Evolutionary conservation across 2,113 vertebrate genomes (phyloP).

Genomic region (Parotia lawesii): DNA sequence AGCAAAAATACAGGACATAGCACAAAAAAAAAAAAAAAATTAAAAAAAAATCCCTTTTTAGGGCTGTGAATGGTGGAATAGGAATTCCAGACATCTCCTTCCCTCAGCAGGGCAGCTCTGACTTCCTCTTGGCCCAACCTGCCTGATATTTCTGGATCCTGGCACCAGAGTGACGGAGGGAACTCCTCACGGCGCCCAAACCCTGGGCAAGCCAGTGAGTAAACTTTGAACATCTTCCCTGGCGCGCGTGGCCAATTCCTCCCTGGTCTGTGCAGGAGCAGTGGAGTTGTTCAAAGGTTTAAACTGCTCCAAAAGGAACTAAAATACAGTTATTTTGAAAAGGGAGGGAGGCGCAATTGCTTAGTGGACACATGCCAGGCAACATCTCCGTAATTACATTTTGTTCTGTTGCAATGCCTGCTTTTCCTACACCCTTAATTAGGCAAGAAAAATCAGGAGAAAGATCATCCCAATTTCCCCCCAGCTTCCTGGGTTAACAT

Average conservation of each 20-base stretch:
- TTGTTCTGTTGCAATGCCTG: slow-evolving; percentile 48
- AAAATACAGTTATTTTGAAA: slow-evolving; percentile 2
- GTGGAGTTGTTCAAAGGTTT: neutral
- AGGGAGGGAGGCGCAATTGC: neutral
- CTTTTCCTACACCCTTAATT: slow-evolving; percentile 53
- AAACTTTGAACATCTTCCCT: slow-evolving; percentile 28
- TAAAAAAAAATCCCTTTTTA: slow-evolving; percentile 9
- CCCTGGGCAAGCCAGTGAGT: neutral
- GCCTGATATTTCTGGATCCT: slow-evolving; percentile 39
- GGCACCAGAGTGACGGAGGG: slow-evolving; percentile 12
- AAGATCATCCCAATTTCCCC: slow-evolving; percentile 35
- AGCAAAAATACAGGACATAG: slow-evolving; percentile 45
- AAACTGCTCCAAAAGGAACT: neutral
- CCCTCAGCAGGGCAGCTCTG: slow-evolving; percentile 20
- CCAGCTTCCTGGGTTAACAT: slow-evolving; percentile 31
- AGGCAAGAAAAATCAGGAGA: slow-evolving; percentile 36
- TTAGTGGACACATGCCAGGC: slow-evolving; percentile 52
- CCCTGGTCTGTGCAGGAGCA: neutral
- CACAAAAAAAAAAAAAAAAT: neutral
- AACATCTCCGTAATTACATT: slow-evolving; percentile 51
- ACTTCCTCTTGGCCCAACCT: slow-evolving; percentile 52
- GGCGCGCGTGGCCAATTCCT: neutral
- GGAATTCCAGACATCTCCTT: slow-evolving; percentile 30
- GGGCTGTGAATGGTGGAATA: neutral
- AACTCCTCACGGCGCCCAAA: neutral